A percentile compares a stretch with the other conserved stretches of the same genome.
phyloP scores from a whole-genome alignment of 1,140 invertebrate genomes.

The Zaprionus ornatus region DNA sequence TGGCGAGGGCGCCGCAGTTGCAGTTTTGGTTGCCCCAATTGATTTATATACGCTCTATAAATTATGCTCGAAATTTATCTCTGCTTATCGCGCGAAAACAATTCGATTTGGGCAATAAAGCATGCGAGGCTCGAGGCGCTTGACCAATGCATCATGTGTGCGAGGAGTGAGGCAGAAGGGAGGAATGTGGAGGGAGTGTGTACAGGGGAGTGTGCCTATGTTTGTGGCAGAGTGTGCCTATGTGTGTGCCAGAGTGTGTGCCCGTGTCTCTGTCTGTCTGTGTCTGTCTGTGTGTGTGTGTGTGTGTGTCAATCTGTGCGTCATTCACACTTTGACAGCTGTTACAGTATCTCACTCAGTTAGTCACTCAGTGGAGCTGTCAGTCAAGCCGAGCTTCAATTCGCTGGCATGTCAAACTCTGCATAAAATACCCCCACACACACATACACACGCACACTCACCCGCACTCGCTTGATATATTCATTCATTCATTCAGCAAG shows the following conservation, averaged over 20 bases:
- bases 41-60: constrained; percentile 40
- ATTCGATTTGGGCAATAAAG: constrained; percentile 58
- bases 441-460: constrained; percentile 8
- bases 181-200: background rate
- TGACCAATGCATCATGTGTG: constrained; percentile 31
- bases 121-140: constrained; percentile 15
- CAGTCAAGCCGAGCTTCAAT: constrained; percentile 65
- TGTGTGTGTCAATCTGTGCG: constrained; percentile 23
- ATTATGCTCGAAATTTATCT: constrained; percentile 47
- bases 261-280: constrained; percentile 1
- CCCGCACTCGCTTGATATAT: constrained; percentile 62
- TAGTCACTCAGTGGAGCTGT: constrained; percentile 54
- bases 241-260: constrained; percentile 23
- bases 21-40: background rate
- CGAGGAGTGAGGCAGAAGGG: constrained; percentile 1
- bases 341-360: constrained; percentile 53
- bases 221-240: background rate
- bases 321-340: constrained; percentile 77
- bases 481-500: constrained; percentile 81
- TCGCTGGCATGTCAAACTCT: constrained; percentile 74
- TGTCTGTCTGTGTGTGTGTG: constrained; percentile 11
- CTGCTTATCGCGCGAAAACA: constrained; percentile 22
- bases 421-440: constrained; percentile 63
- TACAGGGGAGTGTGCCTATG: constrained; percentile 20
- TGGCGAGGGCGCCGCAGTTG: constrained; percentile 17